Evolutionary conservation across 2,888 invertebrate genomes (phyloP).

Genomic region (Zaprionus bogoriensis): DNA sequence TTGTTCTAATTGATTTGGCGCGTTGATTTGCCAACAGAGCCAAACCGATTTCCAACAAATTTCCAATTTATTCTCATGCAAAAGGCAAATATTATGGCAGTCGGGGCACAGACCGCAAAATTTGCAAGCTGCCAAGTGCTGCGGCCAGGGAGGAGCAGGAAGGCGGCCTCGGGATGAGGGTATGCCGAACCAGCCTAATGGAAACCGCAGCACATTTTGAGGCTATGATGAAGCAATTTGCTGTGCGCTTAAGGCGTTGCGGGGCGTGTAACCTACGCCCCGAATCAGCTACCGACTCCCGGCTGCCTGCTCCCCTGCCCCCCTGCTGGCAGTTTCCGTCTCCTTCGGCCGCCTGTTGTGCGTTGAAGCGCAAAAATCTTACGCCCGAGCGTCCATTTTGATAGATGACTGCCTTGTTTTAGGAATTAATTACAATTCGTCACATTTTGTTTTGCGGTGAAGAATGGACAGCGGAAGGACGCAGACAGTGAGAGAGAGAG

Average conservation of each 20-base stretch:
- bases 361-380: constrained; percentile 72
- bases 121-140: constrained; percentile 67
- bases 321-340: no score
- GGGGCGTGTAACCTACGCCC: constrained; percentile 37
- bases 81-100: constrained; percentile 69
- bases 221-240: constrained; percentile 77
- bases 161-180: neutral
- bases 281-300: neutral
- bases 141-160: neutral
- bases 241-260: constrained; percentile 60
- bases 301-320: neutral
- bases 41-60: constrained; percentile 58
- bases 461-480: constrained; percentile 24
- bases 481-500: neutral
- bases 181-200: constrained; percentile 56
- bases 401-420: constrained; percentile 79
- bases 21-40: constrained; percentile 48
- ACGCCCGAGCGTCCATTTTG: constrained; percentile 68
- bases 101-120: constrained; percentile 59
- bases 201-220: constrained; percentile 74
- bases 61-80: constrained; percentile 73
- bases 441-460: constrained; percentile 77
- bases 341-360: constrained; percentile 43
- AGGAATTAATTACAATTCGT: constrained; percentile 81
- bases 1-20: constrained; percentile 75